Evolutionary conservation across 2,113 vertebrate genomes (phyloP).

Genomic region (Anhinga anhinga): DNA sequence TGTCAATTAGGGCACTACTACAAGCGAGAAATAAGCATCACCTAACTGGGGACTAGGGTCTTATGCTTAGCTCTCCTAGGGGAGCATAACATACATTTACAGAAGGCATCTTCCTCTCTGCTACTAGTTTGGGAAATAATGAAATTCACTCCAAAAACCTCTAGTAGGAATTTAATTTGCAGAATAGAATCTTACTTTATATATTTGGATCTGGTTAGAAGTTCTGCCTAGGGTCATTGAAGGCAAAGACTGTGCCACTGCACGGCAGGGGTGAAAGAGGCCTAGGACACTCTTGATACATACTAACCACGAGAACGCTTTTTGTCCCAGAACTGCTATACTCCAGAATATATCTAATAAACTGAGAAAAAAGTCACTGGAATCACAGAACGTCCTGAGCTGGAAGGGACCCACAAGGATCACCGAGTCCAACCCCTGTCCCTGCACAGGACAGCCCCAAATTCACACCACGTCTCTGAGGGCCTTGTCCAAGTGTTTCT

Average conservation of each 20-base stretch:
- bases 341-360: background rate
- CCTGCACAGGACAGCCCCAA: too few relatives aligned
- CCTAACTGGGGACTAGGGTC: background rate
- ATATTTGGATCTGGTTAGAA: background rate
- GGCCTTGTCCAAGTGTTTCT: too few relatives aligned
- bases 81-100: fast-evolving
- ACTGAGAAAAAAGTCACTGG: background rate
- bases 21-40: background rate
- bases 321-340: background rate
- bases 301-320: background rate
- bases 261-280: background rate
- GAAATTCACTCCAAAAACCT: background rate
- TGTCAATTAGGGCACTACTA: background rate
- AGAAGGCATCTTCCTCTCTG: background rate
- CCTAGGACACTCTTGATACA: background rate
- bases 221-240: background rate
- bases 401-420: too few relatives aligned
- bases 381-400: too few relatives aligned
- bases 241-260: background rate
- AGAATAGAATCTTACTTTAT: background rate
- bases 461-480: too few relatives aligned
- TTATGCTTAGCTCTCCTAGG: background rate
- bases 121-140: background rate
- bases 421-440: too few relatives aligned
- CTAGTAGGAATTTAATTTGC: background rate